Percentiles rank a stretch among this genome's conserved stretches.
These are phyloP conservation scores for Nesometra sesokonis DNA, from an alignment of 35 echinoderm and acorn worm species.

Conservation along the genomic window DNA sequence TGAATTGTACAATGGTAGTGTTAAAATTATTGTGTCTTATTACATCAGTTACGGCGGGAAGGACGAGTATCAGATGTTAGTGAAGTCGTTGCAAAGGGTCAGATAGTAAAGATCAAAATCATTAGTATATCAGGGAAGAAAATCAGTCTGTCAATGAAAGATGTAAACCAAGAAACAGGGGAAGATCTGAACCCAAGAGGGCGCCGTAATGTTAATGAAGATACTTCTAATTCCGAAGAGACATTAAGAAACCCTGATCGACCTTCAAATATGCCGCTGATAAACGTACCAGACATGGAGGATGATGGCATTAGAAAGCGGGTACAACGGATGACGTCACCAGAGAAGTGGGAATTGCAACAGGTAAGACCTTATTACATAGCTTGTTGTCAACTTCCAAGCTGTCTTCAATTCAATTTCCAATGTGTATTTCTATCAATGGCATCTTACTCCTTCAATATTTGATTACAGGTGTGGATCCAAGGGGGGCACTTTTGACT, in stretches of 20 bases:
- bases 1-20: too few species aligned
- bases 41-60: conserved; percentile 63
- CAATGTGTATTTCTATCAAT: too few species aligned
- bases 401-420: too few species aligned
- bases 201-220: conserved; percentile 26
- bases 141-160: conserved; percentile 88
- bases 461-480: too few species aligned
- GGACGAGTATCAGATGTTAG: conserved; percentile 90
- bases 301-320: conserved; percentile 64
- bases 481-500: too few species aligned
- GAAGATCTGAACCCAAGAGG: conserved; percentile 70
- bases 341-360: conserved; percentile 95
- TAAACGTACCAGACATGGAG: conserved; percentile 54
- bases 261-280: conserved; percentile 72
- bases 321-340: conserved; percentile 88
- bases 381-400: too few species aligned
- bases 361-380: too few species aligned
- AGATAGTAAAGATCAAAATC: conserved; percentile 91
- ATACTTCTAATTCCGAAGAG: conserved; percentile 51
- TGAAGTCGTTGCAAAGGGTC: conserved; percentile 80
- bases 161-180: conserved; percentile 83
- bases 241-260: conserved; percentile 72
- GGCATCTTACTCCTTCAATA: too few species aligned
- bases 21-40: neutral
- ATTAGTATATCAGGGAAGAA: conserved; percentile 81